A percentile compares a stretch with the other conserved stretches of the same genome.
Evolutionary conservation across 1,140 invertebrate genomes (phyloP).

Genomic region (Muscidifurax raptorellus): DNA sequence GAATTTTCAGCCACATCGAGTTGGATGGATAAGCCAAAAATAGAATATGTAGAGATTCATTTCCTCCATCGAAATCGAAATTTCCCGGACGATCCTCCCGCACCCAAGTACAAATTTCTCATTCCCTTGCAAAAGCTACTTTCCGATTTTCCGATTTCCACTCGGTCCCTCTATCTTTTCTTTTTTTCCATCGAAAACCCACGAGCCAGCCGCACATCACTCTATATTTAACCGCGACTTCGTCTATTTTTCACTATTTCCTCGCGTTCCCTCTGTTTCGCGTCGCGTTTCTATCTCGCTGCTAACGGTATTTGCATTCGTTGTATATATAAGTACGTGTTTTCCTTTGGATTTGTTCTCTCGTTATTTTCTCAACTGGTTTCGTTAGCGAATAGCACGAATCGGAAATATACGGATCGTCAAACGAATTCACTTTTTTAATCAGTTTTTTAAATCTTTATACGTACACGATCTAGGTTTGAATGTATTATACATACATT

Average conservation of each 20-base stretch:
- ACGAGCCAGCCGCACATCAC: background rate
- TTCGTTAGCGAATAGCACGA: background rate
- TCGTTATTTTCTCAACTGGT: background rate
- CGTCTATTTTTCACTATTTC: conserved; percentile 34
- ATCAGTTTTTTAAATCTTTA: background rate
- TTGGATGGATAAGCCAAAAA: conserved; percentile 45
- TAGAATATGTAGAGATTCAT: conserved; percentile 52
- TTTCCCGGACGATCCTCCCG: conserved; percentile 28
- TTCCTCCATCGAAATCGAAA: conserved; percentile 47
- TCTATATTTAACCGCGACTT: conserved; percentile 8
- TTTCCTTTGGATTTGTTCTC: background rate
- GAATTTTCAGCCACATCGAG: conserved; percentile 37
- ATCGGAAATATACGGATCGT: background rate
- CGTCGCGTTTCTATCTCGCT: background rate
- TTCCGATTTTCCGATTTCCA: conserved; percentile 34
- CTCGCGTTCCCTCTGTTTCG: background rate
- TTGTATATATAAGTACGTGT: conserved; percentile 14
- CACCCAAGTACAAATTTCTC: conserved; percentile 49
- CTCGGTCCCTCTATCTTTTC: background rate
- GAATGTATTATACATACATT: too few relatives aligned
- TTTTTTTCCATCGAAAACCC: background rate
- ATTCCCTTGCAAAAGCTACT: conserved; percentile 50
- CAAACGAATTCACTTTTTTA: background rate
- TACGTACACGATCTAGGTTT: background rate
- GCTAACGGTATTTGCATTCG: conserved; percentile 41